These are phyloP conservation scores for Lepidostoma basale DNA, from an alignment of 1,140 invertebrate genomes.

Conservation along the genomic window DNA sequence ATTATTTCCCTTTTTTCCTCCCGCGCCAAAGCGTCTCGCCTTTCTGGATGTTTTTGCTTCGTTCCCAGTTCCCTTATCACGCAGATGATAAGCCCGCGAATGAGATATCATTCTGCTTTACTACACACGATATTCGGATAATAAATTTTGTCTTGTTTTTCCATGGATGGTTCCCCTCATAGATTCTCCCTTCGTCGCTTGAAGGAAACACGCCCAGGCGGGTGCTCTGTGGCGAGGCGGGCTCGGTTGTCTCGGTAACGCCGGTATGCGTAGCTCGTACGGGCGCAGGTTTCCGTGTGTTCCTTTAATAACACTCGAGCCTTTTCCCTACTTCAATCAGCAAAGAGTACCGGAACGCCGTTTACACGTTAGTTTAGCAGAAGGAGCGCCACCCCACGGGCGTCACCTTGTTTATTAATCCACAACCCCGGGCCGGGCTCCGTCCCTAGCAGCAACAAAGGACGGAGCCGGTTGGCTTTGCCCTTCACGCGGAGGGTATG, in stretches of 20 bases:
- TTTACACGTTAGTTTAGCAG: background rate
- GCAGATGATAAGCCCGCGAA: slow-evolving; percentile 2
- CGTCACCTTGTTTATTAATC: slow-evolving; percentile 1
- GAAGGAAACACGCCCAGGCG: too few relatives aligned
- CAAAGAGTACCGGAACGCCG: too few relatives aligned
- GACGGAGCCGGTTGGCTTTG: background rate
- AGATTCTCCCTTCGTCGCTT: background rate
- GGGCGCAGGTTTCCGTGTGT: too few relatives aligned
- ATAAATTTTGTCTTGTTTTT: slow-evolving; percentile 8
- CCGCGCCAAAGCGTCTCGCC: background rate
- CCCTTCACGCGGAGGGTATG: background rate
- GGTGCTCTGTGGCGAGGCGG: too few relatives aligned
- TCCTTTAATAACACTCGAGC: too few relatives aligned
- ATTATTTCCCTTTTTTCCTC: too few relatives aligned
- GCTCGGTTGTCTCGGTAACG: too few relatives aligned
- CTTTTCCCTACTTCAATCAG: too few relatives aligned
- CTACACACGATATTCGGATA: background rate
- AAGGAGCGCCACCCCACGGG: too few relatives aligned
- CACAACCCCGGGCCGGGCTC: background rate
- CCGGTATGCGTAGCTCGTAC: too few relatives aligned
- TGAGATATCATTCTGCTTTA: slow-evolving; percentile 15
- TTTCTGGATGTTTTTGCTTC: background rate
- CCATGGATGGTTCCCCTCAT: background rate
- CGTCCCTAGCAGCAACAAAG: background rate
- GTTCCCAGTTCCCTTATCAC: background rate